Conservation (phyloP, 2,797 vertebrate genomes). For the Oreochromis mossambicus region DNA sequence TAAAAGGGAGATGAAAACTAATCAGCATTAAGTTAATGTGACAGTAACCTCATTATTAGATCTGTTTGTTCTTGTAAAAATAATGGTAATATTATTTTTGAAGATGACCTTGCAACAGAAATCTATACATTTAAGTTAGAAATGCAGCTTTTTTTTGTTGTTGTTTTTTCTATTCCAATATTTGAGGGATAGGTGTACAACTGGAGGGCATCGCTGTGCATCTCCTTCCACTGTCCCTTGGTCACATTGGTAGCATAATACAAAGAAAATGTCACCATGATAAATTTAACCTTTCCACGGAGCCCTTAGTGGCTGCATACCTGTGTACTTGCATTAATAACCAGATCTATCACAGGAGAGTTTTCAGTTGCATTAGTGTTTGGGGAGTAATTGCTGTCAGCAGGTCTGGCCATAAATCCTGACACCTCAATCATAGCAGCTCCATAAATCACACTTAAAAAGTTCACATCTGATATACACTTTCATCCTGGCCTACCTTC, state of each 20-base stretch:
- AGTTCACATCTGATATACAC: conserved; percentile 53
- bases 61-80: not conserved
- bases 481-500: conserved; percentile 7
- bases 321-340: conserved; percentile 80
- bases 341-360: conserved; percentile 74
- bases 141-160: not conserved
- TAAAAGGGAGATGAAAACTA: conserved; percentile 18
- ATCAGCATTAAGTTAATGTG: conserved; percentile 11
- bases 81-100: not conserved
- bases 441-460: conserved; percentile 75
- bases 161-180: not conserved
- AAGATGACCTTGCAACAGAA: not conserved
- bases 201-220: conserved; percentile 7
- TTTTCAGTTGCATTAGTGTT: conserved; percentile 66
- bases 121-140: not conserved
- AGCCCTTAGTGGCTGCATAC: conserved; percentile 63
- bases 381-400: conserved; percentile 77
- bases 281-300: conserved; percentile 76
- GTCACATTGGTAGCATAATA: conserved; percentile 59
- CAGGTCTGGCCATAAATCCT: conserved; percentile 67
- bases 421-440: conserved; percentile 63
- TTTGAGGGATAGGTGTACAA: not conserved
- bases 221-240: not conserved
- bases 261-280: conserved; percentile 77
- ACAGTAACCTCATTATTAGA: conserved; percentile 1